phyloP scores from a whole-genome alignment of 2,113 vertebrate genomes.

The Athene noctua region DNA sequence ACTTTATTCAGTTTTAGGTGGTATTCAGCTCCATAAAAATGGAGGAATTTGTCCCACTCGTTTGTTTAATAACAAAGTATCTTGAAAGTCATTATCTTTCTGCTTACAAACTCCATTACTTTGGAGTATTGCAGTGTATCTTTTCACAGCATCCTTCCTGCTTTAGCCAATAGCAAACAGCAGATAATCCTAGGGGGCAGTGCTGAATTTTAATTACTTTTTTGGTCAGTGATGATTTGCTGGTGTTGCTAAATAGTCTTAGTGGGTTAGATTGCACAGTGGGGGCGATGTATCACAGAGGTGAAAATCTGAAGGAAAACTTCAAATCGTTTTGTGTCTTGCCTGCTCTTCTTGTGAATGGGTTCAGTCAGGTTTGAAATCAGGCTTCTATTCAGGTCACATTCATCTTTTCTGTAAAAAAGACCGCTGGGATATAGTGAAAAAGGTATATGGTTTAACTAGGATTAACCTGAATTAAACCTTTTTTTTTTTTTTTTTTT shows the following conservation, averaged over 20 bases:
- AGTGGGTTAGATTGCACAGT: not conserved
- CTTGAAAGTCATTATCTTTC: not conserved
- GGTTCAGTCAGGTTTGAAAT: not conserved
- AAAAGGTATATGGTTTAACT: constrained; percentile 36
- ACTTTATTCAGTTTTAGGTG: not conserved
- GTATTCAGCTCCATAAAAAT: not conserved
- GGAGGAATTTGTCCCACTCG: not conserved
- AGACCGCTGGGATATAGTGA: constrained; percentile 25
- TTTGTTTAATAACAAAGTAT: not conserved
- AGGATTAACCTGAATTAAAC: constrained; percentile 59
- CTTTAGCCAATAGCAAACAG: not conserved
- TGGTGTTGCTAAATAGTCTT: not conserved
- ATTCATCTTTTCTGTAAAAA: not conserved
- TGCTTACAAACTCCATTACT: not conserved
- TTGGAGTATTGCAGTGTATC: not conserved
- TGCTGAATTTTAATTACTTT: constrained; percentile 31
- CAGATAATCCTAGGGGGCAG: not conserved
- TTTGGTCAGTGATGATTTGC: not conserved
- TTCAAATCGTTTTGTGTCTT: not conserved
- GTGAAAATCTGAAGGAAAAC: not conserved
- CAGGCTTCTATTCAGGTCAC: constrained; percentile 10
- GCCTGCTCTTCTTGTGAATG: not conserved
- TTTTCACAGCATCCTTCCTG: not conserved
- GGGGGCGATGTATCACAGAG: not conserved
- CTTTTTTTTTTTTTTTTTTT: not conserved